A percentile compares a stretch with the other conserved stretches of the same genome.
phyloP scores from a whole-genome alignment of 2,888 invertebrate species.

The Dugesia japonica region DNA sequence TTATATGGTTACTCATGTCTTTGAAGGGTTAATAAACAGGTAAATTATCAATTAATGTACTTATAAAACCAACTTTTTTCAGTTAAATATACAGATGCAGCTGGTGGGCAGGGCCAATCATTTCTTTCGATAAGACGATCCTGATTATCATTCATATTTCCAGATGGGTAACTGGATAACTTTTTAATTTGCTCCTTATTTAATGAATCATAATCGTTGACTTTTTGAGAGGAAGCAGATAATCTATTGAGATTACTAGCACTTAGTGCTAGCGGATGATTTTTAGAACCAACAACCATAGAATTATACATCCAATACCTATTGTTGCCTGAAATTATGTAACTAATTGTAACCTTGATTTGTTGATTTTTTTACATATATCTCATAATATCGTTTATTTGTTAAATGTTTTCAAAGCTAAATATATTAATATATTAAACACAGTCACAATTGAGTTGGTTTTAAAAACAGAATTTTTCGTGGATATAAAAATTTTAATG shows the following conservation, averaged over 20 bases:
- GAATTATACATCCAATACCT: constrained; percentile 14
- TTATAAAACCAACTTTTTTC: neutral
- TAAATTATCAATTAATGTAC: too few relatives aligned
- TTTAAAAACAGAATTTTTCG: too few relatives aligned
- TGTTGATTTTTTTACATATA: too few relatives aligned
- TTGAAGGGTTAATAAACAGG: too few relatives aligned
- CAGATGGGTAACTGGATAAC: neutral
- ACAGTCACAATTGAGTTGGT: too few relatives aligned
- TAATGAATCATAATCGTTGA: neutral
- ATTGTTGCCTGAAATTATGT: neutral
- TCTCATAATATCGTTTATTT: too few relatives aligned
- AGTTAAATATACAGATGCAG: neutral
- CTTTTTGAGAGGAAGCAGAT: neutral
- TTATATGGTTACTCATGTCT: too few relatives aligned
- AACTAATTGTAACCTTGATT: too few relatives aligned
- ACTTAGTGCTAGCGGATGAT: neutral
- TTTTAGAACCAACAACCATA: neutral
- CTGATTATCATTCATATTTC: neutral
- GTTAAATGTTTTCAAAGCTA: too few relatives aligned
- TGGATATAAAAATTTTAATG: too few relatives aligned
- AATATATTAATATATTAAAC: too few relatives aligned
- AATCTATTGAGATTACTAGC: neutral
- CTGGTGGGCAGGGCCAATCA: neutral
- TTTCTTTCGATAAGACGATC: neutral
- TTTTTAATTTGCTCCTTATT: neutral